Percentiles rank a stretch among this genome's conserved stretches.
phyloP scores from a whole-genome alignment of 2,797 vertebrate genomes.

The Coregonus suidteri region DNA sequence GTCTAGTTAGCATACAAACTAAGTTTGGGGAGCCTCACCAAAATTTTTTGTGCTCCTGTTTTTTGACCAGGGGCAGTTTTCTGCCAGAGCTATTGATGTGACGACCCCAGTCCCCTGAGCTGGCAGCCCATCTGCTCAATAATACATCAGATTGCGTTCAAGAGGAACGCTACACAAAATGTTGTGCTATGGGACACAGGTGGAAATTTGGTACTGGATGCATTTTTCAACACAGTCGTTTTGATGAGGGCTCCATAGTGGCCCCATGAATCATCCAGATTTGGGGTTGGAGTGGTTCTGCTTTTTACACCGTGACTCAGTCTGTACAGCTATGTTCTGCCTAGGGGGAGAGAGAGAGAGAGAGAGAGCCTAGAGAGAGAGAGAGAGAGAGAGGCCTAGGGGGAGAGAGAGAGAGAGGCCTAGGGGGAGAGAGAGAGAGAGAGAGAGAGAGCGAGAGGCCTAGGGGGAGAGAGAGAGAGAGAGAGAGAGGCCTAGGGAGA shows the following conservation, averaged over 20 bases:
- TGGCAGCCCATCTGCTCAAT: constrained; percentile 46
- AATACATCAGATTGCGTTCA: constrained; percentile 56
- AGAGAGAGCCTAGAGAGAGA: not conserved
- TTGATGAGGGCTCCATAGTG: constrained; percentile 10
- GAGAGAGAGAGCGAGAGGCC: no score
- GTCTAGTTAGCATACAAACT: not conserved
- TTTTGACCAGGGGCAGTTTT: constrained; percentile 25
- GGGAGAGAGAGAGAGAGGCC: no score
- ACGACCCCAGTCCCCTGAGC: constrained; percentile 22
- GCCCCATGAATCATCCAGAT: constrained; percentile 39
- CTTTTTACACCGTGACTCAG: constrained; percentile 41
- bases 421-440: not conserved
- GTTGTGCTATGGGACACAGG: constrained; percentile 19
- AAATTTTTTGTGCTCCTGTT: constrained; percentile 15
- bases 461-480: no score
- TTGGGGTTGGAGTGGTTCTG: constrained; percentile 16
- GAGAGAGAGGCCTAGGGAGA: no score
- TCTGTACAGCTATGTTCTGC: not conserved
- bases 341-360: not conserved
- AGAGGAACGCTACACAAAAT: constrained; percentile 31
- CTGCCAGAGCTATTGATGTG: constrained; percentile 32
- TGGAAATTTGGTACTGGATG: constrained; percentile 30
- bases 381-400: no score
- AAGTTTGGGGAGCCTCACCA: not conserved
- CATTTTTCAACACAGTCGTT: constrained; percentile 31